These are phyloP conservation scores for Molossus alvarezi DNA, from an alignment of 2,797 vertebrate species.

Conservation along the genomic window DNA sequence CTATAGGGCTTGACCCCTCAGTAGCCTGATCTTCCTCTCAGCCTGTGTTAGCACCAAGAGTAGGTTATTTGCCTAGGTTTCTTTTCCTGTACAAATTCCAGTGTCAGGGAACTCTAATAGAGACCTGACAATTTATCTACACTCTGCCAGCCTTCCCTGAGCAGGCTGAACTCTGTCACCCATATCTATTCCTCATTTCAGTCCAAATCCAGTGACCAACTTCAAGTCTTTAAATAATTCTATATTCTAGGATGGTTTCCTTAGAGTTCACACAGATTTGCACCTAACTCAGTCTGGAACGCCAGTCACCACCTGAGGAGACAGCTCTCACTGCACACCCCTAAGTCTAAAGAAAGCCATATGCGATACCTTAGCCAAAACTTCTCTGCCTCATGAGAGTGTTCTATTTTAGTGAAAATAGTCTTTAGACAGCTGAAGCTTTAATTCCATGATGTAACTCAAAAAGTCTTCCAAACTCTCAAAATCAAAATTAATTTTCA, in stretches of 20 bases:
- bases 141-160: neutral
- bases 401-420: neutral
- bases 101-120: neutral
- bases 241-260: neutral
- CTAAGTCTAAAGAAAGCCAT: neutral
- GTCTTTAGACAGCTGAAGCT: neutral
- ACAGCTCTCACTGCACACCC: neutral
- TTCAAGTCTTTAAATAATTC: neutral
- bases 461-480: slow-evolving; percentile 21
- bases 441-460: neutral
- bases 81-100: neutral
- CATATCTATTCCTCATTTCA: neutral
- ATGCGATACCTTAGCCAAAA: too few relatives aligned
- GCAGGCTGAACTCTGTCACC: too few relatives aligned
- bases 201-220: neutral
- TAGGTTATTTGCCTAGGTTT: neutral
- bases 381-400: neutral
- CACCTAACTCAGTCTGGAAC: rapidly evolving
- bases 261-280: neutral
- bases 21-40: neutral
- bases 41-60: neutral
- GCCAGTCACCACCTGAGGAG: too few relatives aligned
- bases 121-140: neutral
- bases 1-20: too few relatives aligned
- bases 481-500: slow-evolving; percentile 46